Conservation (phyloP, 2,113 vertebrate genomes). For the Casuarius casuarius region DNA sequence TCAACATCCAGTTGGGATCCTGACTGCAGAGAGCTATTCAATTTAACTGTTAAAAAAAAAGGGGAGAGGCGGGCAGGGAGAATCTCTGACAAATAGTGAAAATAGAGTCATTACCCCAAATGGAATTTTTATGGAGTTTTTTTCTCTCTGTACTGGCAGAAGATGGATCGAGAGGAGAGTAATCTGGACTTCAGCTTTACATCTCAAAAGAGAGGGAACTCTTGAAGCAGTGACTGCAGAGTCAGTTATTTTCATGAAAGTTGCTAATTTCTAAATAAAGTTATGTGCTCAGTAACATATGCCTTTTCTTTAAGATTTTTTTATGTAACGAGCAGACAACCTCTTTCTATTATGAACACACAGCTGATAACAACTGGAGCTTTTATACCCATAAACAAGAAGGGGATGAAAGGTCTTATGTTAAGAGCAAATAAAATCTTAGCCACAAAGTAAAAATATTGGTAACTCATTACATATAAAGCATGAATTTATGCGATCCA, state of each 20-base stretch:
- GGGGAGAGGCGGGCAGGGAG: neutral
- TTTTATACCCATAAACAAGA: neutral
- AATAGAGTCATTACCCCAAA: neutral
- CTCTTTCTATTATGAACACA: neutral
- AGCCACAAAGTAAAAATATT: neutral
- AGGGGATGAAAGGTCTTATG: accelerated
- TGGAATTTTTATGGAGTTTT: neutral
- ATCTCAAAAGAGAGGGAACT: neutral
- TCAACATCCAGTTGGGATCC: neutral
- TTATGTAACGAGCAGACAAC: neutral
- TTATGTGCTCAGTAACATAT: neutral
- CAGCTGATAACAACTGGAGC: neutral
- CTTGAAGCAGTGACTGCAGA: neutral
- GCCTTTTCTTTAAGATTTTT: neutral
- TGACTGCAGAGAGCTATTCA: neutral
- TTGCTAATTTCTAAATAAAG: neutral
- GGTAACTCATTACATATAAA: neutral
- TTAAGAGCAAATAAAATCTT: neutral
- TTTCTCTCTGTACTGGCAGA: neutral
- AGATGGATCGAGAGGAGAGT: neutral
- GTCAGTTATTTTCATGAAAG: neutral
- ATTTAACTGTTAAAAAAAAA: neutral
- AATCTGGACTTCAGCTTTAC: neutral
- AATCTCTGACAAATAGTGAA: neutral
- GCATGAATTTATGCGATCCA: neutral